Conservation (phyloP, 2,888 invertebrate species). For the Brachyopa scutellaris region DNA sequence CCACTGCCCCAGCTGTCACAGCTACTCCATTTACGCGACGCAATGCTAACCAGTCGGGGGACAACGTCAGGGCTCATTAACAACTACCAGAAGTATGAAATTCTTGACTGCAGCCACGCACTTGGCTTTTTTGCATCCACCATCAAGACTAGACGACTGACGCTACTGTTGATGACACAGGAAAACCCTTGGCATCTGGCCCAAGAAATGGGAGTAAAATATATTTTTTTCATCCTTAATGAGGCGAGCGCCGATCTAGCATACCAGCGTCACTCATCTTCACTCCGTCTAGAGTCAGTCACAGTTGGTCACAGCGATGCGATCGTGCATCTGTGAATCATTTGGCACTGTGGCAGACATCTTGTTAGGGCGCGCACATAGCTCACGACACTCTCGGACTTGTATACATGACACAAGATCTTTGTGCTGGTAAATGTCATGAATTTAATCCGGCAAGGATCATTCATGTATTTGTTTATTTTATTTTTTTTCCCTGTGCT, state of each 20-base stretch:
- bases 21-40: slow-evolving; percentile 26
- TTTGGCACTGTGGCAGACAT: slow-evolving; percentile 42
- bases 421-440: slow-evolving; percentile 50
- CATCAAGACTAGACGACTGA: background rate
- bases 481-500: slow-evolving; percentile 1
- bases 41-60: slow-evolving; percentile 44
- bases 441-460: slow-evolving; percentile 48
- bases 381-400: slow-evolving; percentile 51
- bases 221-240: slow-evolving; percentile 66
- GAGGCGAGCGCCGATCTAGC: slow-evolving; percentile 65
- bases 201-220: slow-evolving; percentile 31
- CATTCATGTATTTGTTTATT: slow-evolving; percentile 12
- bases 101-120: slow-evolving; percentile 58
- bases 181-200: slow-evolving; percentile 63
- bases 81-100: slow-evolving; percentile 59
- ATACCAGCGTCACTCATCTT: slow-evolving; percentile 67
- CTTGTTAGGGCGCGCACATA: slow-evolving; percentile 46
- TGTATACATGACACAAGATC: slow-evolving; percentile 29
- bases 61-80: slow-evolving; percentile 64
- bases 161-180: slow-evolving; percentile 32
- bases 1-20: slow-evolving; percentile 66
- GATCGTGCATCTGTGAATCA: slow-evolving; percentile 59
- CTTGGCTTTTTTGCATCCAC: background rate
- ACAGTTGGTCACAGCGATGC: slow-evolving; percentile 57
- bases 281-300: slow-evolving; percentile 65